phyloP scores from a whole-genome alignment of 2,113 vertebrate genomes.

The Anseranas semipalmata region DNA sequence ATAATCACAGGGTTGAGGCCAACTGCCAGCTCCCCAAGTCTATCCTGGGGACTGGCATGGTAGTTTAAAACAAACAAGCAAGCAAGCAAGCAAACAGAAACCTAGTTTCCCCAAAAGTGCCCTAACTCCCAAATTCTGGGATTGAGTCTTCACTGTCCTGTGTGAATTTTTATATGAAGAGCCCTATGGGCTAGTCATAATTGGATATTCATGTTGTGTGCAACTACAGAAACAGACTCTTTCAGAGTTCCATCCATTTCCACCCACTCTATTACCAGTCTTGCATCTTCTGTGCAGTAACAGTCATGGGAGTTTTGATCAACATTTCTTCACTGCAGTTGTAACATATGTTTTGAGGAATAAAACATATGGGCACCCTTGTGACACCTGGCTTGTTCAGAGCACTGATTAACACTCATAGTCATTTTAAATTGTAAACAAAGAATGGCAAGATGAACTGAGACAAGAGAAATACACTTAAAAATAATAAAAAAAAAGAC shows the following conservation, averaged over 20 bases:
- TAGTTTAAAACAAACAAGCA: neutral
- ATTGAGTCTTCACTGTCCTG: neutral
- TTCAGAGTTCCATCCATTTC: neutral
- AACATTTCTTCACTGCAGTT: neutral
- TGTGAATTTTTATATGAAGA: neutral
- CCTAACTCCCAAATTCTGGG: neutral
- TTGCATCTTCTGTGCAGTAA: neutral
- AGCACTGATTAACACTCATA: neutral
- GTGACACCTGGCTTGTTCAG: neutral
- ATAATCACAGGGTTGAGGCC: neutral
- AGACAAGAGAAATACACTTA: neutral
- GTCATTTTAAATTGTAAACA: neutral
- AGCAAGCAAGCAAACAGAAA: neutral
- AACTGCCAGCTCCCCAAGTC: neutral
- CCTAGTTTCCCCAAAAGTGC: neutral
- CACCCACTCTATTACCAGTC: neutral
- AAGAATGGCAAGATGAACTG: neutral
- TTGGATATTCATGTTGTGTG: neutral
- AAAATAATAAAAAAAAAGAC: too few species aligned
- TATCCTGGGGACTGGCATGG: rapidly evolving
- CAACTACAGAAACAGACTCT: neutral
- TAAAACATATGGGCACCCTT: neutral
- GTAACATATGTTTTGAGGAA: neutral
- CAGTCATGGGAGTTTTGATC: neutral
- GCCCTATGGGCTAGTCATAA: neutral